Conservation (phyloP, 2,797 vertebrate species). For the Pseudomugil gertrudae region DNA sequence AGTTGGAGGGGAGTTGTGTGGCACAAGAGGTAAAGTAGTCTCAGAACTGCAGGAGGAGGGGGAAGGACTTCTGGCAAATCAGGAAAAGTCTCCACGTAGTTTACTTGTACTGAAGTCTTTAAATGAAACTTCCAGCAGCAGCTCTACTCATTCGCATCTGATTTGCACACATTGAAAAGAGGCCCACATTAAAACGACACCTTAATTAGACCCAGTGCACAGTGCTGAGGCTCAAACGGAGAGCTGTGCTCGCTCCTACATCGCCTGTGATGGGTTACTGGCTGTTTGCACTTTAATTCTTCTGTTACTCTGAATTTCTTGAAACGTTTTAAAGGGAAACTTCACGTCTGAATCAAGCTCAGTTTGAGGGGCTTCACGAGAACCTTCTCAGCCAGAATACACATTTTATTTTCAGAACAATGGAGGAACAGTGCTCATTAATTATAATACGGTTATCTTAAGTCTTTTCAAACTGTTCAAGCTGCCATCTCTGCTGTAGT, state of each 20-base stretch:
- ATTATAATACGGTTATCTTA: background rate
- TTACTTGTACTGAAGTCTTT: slow-evolving; percentile 1
- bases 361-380: background rate
- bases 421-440: background rate
- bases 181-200: slow-evolving; percentile 42
- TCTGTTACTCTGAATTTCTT: slow-evolving; percentile 21
- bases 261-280: slow-evolving; percentile 9
- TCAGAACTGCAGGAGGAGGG: slow-evolving; percentile 23
- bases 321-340: background rate
- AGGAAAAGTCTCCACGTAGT: background rate
- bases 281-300: background rate
- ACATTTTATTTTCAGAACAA: background rate
- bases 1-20: slow-evolving; percentile 8
- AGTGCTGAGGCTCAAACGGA: slow-evolving; percentile 17
- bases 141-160: slow-evolving; percentile 28
- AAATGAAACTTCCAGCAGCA: slow-evolving; percentile 23
- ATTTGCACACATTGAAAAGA: slow-evolving; percentile 15
- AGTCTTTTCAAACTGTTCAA: background rate
- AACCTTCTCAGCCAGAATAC: background rate
- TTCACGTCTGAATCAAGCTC: background rate
- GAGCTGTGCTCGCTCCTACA: slow-evolving; percentile 17
- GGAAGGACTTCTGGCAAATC: slow-evolving; percentile 13
- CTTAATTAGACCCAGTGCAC: slow-evolving; percentile 40
- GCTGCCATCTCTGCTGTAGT: background rate
- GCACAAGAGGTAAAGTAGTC: slow-evolving; percentile 30